A percentile compares a stretch with the other conserved stretches of the same genome.
These are phyloP conservation scores for Semnornis frantzii DNA, from an alignment of 2,113 vertebrate genomes.

Conservation along the genomic window DNA sequence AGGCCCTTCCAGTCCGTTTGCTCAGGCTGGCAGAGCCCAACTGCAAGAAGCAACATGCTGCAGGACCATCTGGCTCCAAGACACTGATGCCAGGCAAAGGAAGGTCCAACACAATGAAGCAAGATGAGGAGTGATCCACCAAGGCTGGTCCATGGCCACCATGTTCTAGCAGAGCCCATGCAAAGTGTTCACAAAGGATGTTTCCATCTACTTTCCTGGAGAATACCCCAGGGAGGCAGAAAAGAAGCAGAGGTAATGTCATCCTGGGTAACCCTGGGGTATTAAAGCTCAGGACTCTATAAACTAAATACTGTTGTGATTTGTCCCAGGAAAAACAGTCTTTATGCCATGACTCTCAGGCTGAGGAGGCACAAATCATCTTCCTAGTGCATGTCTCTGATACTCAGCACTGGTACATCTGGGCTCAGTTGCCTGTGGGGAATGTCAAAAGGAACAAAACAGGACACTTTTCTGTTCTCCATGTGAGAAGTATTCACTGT, in stretches of 20 bases:
- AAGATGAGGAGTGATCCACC: background rate
- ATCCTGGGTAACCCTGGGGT: background rate
- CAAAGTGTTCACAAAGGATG: background rate
- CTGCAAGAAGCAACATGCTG: conserved; percentile 20
- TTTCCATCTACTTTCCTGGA: background rate
- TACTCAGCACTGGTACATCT: background rate
- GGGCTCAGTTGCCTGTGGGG: background rate
- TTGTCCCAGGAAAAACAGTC: background rate
- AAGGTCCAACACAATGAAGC: accelerated
- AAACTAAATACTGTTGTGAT: background rate
- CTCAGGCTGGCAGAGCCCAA: conserved; percentile 33
- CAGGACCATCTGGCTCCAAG: background rate
- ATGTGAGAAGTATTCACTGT: background rate
- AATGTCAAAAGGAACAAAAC: background rate
- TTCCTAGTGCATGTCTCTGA: background rate
- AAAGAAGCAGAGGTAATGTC: background rate
- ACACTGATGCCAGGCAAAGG: background rate
- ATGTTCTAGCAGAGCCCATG: background rate
- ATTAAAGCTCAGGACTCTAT: background rate
- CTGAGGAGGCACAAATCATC: background rate
- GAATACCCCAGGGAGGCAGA: background rate
- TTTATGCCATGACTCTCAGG: background rate
- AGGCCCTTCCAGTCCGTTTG: background rate
- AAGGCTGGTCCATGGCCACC: background rate
- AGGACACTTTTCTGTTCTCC: background rate